Evolutionary conservation across 2,797 vertebrate genomes (phyloP).

Genomic region (Champsocephalus gunnari): DNA sequence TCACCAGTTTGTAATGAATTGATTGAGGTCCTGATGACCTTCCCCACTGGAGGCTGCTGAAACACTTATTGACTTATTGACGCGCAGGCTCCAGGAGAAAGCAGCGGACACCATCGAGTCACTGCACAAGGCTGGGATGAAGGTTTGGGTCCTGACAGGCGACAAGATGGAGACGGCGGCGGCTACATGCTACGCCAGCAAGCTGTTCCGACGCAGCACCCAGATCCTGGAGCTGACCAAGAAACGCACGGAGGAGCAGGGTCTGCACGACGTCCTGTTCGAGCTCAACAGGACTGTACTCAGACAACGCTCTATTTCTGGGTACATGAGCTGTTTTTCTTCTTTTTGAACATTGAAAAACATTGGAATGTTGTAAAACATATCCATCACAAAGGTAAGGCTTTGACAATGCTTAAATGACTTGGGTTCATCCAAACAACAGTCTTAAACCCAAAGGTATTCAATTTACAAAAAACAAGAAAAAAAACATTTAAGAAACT

Average conservation of each 20-base stretch:
- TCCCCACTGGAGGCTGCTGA: conserved; percentile 45
- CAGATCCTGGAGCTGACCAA: conserved; percentile 97
- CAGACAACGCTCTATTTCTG: conserved; percentile 88
- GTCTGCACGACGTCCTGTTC: conserved; percentile 94
- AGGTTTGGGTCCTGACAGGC: conserved; percentile 98
- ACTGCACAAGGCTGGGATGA: conserved; percentile 97
- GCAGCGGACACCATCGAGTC: conserved; percentile 98
- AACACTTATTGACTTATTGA: conserved; percentile 68
- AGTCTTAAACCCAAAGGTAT: too few species aligned
- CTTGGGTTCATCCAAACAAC: too few species aligned
- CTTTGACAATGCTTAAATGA: too few species aligned
- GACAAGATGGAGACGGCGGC: conserved; percentile 99
- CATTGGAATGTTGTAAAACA: neutral
- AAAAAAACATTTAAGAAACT: neutral
- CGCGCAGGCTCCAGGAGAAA: conserved; percentile 94
- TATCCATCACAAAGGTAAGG: neutral
- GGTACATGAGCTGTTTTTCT: conserved; percentile 76
- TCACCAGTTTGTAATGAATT: conserved; percentile 66
- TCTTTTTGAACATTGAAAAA: too few species aligned
- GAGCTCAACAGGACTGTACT: conserved; percentile 95
- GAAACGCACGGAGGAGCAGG: conserved; percentile 95
- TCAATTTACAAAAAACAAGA: neutral
- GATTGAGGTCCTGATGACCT: conserved; percentile 64
- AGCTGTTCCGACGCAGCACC: conserved; percentile 93
- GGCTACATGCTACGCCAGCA: conserved; percentile 97